Conservation (phyloP, 2,888 invertebrate species). For the Meghimatium bilineatum region DNA sequence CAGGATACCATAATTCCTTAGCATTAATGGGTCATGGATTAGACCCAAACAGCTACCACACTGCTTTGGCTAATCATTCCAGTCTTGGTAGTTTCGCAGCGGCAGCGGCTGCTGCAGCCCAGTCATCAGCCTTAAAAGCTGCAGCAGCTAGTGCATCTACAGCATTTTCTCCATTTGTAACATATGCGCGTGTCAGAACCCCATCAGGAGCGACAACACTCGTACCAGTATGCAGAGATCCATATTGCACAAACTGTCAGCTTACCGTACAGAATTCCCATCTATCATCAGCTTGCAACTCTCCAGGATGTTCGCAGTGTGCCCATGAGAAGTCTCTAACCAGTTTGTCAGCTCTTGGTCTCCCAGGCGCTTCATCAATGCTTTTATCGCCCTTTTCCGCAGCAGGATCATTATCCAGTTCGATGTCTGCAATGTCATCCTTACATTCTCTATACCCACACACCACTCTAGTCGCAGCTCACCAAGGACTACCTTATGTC, state of each 20-base stretch:
- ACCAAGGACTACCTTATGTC: conserved; percentile 79
- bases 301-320: conserved; percentile 95
- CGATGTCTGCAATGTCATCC: conserved; percentile 61
- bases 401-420: conserved; percentile 58
- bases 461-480: conserved; percentile 59
- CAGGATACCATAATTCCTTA: conserved; percentile 55
- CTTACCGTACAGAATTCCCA: conserved; percentile 86
- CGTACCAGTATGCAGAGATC: conserved; percentile 95
- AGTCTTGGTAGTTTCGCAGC: conserved; percentile 55
- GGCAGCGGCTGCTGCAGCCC: conserved; percentile 55
- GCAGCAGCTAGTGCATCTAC: conserved; percentile 78
- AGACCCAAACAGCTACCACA: conserved; percentile 55
- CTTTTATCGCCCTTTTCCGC: conserved; percentile 65
- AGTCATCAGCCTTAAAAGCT: conserved; percentile 73
- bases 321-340: conserved; percentile 85
- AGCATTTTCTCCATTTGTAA: conserved; percentile 88
- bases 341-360: conserved; percentile 56
- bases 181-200: conserved; percentile 93
- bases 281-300: conserved; percentile 84
- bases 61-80: conserved; percentile 63
- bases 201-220: conserved; percentile 88
- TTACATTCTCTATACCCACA: conserved; percentile 69
- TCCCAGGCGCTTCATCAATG: conserved; percentile 56
- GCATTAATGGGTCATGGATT: conserved; percentile 54
- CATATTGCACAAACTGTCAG: conserved; percentile 95